These are phyloP conservation scores for Ectobius pallidus DNA, from an alignment of 2,888 invertebrate genomes.

Conservation along the genomic window DNA sequence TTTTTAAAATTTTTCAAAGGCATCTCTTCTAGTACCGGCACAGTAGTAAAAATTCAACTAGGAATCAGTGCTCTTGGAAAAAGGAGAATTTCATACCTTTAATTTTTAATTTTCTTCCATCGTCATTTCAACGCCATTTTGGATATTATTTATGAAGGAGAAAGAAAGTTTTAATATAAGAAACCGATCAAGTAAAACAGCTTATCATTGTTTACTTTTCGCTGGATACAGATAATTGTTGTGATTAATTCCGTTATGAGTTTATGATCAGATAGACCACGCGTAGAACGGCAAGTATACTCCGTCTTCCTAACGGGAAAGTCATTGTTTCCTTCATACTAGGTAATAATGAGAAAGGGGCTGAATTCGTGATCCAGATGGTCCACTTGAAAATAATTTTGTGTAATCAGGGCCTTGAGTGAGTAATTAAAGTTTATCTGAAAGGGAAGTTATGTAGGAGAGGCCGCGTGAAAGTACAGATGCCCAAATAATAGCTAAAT, in stretches of 20 bases:
- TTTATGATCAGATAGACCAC: neutral
- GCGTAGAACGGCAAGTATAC: neutral
- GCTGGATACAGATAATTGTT: neutral
- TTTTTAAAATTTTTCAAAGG: too few species aligned
- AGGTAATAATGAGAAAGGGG: neutral
- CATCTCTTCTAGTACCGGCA: too few species aligned
- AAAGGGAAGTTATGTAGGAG: constrained; percentile 7
- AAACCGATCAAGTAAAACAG: neutral
- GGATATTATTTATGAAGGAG: too few species aligned
- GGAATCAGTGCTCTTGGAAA: too few species aligned
- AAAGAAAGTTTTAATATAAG: too few species aligned
- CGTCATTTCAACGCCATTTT: too few species aligned
- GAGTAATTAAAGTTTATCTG: constrained; percentile 12
- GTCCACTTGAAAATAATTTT: neutral
- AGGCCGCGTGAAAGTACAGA: constrained; percentile 1
- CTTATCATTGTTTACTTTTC: neutral
- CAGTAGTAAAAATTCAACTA: too few species aligned
- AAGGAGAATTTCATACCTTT: too few species aligned
- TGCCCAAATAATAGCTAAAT: neutral
- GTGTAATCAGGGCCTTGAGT: neutral
- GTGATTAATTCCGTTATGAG: neutral
- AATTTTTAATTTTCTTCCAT: too few species aligned
- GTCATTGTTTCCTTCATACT: neutral
- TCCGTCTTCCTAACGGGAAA: neutral
- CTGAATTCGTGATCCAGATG: constrained; percentile 8